Percentiles rank a stretch among this genome's conserved stretches.
phyloP scores from a whole-genome alignment of 1,140 invertebrate species.

The Apocrypta bakeri region DNA sequence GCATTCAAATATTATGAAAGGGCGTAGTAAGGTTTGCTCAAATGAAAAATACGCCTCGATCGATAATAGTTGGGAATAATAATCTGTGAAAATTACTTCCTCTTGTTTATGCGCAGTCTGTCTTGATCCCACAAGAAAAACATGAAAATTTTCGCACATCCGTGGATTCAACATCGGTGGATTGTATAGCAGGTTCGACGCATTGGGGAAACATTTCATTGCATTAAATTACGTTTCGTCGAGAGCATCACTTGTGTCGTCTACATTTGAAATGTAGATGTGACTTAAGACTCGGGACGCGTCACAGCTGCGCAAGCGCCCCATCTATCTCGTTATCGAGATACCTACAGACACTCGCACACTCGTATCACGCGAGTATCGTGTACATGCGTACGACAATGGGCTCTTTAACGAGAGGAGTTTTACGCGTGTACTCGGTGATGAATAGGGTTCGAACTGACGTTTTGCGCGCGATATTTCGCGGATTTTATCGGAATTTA shows the following conservation, averaged over 20 bases:
- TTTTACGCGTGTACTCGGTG: constrained; percentile 39
- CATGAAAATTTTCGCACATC: neutral
- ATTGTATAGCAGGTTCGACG: no score
- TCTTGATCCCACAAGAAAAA: no score
- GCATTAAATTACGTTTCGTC: constrained; percentile 62
- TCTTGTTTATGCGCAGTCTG: no score
- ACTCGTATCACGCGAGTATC: no score
- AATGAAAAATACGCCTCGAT: no score
- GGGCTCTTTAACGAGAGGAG: constrained; percentile 33
- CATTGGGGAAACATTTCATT: constrained; percentile 65
- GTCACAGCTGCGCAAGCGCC: neutral
- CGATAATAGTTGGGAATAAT: no score
- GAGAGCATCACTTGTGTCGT: constrained; percentile 41
- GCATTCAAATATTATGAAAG: no score
- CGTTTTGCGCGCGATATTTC: neutral
- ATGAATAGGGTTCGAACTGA: constrained; percentile 21
- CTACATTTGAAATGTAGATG: constrained; percentile 67
- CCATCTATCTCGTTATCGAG: constrained; percentile 21
- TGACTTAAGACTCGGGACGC: constrained; percentile 56
- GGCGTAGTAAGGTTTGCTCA: no score
- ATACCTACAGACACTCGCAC: neutral
- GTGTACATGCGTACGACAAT: neutral
- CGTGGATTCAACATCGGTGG: no score
- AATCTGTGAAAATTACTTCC: no score
- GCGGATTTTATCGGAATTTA: neutral